Evolutionary conservation across 2,888 invertebrate genomes (phyloP).

Genomic region (Leistus spinibarbis): DNA sequence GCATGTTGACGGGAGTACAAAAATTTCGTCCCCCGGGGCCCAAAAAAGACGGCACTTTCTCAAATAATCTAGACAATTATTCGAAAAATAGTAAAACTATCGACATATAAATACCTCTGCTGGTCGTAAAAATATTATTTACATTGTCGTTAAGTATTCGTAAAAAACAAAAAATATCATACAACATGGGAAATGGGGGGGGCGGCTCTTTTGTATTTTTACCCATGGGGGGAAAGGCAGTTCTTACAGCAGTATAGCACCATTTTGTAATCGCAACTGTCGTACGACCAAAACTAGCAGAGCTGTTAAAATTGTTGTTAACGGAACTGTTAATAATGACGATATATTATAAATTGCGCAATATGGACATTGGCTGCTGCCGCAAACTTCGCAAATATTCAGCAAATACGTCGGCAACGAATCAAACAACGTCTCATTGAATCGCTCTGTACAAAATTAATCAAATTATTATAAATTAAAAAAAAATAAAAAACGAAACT

Average conservation of each 20-base stretch:
- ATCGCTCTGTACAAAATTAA: constrained; percentile 85
- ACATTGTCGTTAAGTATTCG: background rate
- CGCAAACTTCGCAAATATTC: constrained; percentile 93
- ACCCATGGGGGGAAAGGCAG: too few species aligned
- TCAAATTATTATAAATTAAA: constrained; percentile 5
- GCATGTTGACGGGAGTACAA: too few species aligned
- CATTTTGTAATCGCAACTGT: constrained; percentile 46
- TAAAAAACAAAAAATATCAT: background rate
- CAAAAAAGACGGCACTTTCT: too few species aligned
- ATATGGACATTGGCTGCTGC: constrained; percentile 92
- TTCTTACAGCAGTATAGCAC: constrained; percentile 32
- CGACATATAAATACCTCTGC: too few species aligned
- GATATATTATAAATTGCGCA: constrained; percentile 84
- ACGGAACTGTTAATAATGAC: constrained; percentile 49
- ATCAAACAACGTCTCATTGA: constrained; percentile 91
- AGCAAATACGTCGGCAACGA: constrained; percentile 83
- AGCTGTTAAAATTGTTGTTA: constrained; percentile 48
- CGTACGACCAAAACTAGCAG: constrained; percentile 47
- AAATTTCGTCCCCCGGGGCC: too few species aligned
- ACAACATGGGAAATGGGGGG: background rate
- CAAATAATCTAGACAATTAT: too few species aligned
- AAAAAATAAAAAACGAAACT: constrained; percentile 1
- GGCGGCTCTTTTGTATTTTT: background rate
- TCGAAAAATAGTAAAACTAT: too few species aligned
- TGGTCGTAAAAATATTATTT: background rate